phyloP scores from a whole-genome alignment of 1,140 invertebrate genomes.

The Drosophila jambulina region DNA sequence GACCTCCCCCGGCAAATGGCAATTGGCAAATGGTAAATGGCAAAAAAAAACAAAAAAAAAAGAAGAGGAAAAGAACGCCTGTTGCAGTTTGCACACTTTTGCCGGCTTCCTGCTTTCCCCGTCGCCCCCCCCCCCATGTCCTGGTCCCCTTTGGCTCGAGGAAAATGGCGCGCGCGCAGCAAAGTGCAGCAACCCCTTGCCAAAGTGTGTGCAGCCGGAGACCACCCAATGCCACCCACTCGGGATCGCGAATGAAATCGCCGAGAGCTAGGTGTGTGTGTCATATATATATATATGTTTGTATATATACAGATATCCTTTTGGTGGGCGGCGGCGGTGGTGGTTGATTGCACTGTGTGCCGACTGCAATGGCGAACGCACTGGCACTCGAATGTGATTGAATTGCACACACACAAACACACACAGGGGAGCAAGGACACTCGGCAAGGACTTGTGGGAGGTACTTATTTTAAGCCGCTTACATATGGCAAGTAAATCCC shows the following conservation, averaged over 20 bases:
- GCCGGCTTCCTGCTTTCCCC: conserved; percentile 4
- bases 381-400: conserved; percentile 6
- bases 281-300: background rate
- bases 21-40: conserved; percentile 17
- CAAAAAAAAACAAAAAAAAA: background rate
- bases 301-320: background rate
- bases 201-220: conserved; percentile 11
- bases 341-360: conserved; percentile 28
- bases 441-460: background rate
- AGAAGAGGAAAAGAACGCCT: conserved; percentile 29
- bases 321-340: conserved; percentile 13
- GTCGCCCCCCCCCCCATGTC: background rate
- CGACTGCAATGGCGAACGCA: conserved; percentile 48
- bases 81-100: conserved; percentile 36
- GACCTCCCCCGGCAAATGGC: conserved; percentile 8
- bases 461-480: conserved; percentile 11
- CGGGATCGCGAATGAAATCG: conserved; percentile 33
- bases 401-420: conserved; percentile 2
- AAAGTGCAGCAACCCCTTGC: conserved; percentile 53
- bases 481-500: background rate
- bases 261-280: conserved; percentile 26
- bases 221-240: conserved; percentile 15
- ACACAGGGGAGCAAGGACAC: background rate
- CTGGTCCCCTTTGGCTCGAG: background rate
- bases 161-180: conserved; percentile 59